Percentiles rank a stretch among this genome's conserved stretches.
Evolutionary conservation across 2,888 invertebrate species (phyloP).

Genomic region (Platycheirus albimanus): DNA sequence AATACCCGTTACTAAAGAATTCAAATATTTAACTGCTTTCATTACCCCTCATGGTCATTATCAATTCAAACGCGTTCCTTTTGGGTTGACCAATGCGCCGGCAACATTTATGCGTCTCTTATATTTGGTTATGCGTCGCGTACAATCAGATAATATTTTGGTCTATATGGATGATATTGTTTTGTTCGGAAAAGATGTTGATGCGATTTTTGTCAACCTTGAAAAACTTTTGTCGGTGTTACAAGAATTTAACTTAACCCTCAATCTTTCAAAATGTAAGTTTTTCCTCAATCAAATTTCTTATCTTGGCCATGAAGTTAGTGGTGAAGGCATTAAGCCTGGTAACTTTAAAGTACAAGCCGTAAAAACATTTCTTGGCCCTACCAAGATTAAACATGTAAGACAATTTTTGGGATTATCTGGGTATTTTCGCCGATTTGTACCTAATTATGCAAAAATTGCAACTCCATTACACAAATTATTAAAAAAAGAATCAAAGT

Average conservation of each 20-base stretch:
- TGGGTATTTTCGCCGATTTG: neutral
- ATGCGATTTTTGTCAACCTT: neutral
- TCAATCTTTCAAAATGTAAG: conserved; percentile 12
- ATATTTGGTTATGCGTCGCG: neutral
- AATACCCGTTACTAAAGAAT: neutral
- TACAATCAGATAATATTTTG: conserved; percentile 28
- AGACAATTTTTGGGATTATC: conserved; percentile 17
- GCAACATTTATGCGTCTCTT: conserved; percentile 72
- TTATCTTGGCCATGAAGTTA: conserved; percentile 35
- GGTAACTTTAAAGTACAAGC: conserved; percentile 6
- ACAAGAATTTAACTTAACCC: neutral
- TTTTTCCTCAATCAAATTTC: conserved; percentile 10
- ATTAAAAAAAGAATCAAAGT: neutral
- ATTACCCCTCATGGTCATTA: conserved; percentile 77
- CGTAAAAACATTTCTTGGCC: conserved; percentile 4
- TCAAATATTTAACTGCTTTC: conserved; percentile 72
- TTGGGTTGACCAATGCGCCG: conserved; percentile 73
- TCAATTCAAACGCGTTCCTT: conserved; percentile 75
- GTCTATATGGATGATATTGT: conserved; percentile 44
- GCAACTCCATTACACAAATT: neutral
- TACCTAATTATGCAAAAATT: conserved; percentile 3
- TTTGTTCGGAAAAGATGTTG: neutral
- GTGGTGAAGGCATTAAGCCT: conserved; percentile 24
- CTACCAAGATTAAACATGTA: conserved; percentile 6
- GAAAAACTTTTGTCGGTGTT: conserved; percentile 13